Conservation (phyloP, 1,140 invertebrate species). For the Ladona fulva region DNA sequence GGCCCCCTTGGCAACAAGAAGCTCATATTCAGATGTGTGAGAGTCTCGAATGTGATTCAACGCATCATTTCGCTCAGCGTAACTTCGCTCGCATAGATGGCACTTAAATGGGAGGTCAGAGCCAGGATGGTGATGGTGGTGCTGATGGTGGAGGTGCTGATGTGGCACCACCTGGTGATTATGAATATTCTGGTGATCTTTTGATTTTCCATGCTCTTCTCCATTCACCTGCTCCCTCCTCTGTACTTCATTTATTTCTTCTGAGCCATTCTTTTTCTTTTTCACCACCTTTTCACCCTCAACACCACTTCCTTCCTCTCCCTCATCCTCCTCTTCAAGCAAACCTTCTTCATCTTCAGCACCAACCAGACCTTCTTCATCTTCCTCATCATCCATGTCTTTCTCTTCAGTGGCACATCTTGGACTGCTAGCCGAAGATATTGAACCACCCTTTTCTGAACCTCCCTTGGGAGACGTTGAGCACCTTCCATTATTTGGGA, state of each 20-base stretch:
- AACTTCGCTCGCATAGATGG: conserved; percentile 82
- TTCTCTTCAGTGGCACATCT: conserved; percentile 19
- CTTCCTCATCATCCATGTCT: conserved; percentile 25
- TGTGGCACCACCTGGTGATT: conserved; percentile 23
- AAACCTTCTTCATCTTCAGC: background rate
- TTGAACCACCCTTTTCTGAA: conserved; percentile 20
- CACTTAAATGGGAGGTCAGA: conserved; percentile 80
- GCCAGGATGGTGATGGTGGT: conserved; percentile 27
- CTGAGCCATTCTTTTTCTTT: background rate
- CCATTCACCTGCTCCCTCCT: background rate
- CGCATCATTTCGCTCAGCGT: conserved; percentile 64
- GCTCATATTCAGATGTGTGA: conserved; percentile 62
- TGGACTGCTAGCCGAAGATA: conserved; percentile 22
- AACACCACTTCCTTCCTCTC: background rate
- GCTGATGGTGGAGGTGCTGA: conserved; percentile 25
- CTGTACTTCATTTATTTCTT: background rate
- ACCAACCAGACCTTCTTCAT: conserved; percentile 14
- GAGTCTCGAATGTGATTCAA: conserved; percentile 66
- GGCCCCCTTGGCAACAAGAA: conserved; percentile 69
- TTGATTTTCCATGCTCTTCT: background rate
- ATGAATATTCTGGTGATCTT: conserved; percentile 17
- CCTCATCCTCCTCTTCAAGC: background rate
- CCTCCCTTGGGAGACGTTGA: conserved; percentile 32
- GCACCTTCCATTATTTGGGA: conserved; percentile 33
- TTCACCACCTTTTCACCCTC: background rate